A percentile compares a stretch with the other conserved stretches of the same genome.
Conservation (phyloP, 2,113 vertebrate species). For the Orientallactaga bullata region DNA sequence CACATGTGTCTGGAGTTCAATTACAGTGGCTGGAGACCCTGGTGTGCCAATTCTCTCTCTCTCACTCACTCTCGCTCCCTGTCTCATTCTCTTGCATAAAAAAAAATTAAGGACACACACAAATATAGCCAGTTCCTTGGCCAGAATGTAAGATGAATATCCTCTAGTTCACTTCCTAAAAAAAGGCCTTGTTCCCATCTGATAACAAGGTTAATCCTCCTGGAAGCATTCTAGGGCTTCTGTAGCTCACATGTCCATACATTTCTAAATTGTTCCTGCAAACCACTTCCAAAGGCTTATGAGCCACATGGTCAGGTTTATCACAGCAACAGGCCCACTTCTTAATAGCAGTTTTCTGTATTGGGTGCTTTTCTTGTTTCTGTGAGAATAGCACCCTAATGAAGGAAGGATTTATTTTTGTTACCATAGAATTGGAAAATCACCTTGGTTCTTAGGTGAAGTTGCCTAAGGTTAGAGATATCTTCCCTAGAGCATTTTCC, state of each 20-base stretch:
- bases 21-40: too few relatives aligned
- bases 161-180: neutral
- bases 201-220: neutral
- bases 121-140: neutral
- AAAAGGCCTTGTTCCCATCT: neutral
- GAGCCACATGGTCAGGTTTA: neutral
- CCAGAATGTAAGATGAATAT: neutral
- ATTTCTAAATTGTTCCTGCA: neutral
- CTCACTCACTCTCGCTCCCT: too few relatives aligned
- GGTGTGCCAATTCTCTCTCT: too few relatives aligned
- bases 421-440: neutral
- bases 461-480: neutral
- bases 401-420: neutral
- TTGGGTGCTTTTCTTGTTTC: neutral
- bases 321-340: neutral
- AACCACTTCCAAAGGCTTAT: neutral
- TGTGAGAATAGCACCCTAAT: neutral
- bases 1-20: too few relatives aligned
- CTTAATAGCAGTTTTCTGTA: neutral
- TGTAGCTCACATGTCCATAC: too few relatives aligned
- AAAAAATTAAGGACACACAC: neutral
- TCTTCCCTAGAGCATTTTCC: neutral
- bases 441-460: neutral
- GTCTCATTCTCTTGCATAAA: too few relatives aligned
- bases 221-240: too few relatives aligned